These are phyloP conservation scores for Lacanobia wlatinum DNA, from an alignment of 2,888 invertebrate genomes.

Conservation along the genomic window DNA sequence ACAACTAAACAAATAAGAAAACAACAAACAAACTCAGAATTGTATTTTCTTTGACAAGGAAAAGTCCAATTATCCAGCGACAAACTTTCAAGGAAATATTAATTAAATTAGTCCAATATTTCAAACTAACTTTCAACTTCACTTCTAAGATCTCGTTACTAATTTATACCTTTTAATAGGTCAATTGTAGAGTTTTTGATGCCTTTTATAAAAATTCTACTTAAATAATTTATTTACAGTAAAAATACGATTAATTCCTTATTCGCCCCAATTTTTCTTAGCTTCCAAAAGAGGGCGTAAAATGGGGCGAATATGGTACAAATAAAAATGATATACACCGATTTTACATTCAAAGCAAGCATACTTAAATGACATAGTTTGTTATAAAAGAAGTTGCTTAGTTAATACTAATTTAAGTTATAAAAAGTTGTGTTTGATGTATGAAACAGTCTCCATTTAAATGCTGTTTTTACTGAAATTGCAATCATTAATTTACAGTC, in stretches of 20 bases:
- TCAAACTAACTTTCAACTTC: constrained; percentile 45
- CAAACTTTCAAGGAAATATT: constrained; percentile 43
- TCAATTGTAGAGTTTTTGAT: constrained; percentile 20
- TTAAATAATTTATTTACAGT: constrained; percentile 51
- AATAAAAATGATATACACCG: constrained; percentile 12
- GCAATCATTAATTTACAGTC: constrained; percentile 46
- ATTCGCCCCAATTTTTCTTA: not conserved
- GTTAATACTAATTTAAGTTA: constrained; percentile 8
- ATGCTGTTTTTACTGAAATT: constrained; percentile 8
- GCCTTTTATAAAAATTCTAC: constrained; percentile 42
- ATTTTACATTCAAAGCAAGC: constrained; percentile 59
- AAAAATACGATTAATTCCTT: constrained; percentile 24
- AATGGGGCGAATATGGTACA: too few species aligned
- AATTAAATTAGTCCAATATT: constrained; percentile 48
- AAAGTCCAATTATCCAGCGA: constrained; percentile 18
- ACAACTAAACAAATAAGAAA: not conserved
- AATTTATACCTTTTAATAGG: constrained; percentile 37
- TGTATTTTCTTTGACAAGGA: constrained; percentile 36
- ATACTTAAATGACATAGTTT: constrained; percentile 18
- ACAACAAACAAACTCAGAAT: constrained; percentile 23
- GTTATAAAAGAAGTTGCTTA: constrained; percentile 33
- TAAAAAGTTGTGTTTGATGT: constrained; percentile 22
- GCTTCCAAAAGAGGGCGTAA: not conserved
- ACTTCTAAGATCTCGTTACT: constrained; percentile 38
- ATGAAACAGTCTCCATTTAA: constrained; percentile 18